Base-by-base conservation (phyloP, 2,113 vertebrate species). In the Eleginops maclovinus region DNA sequence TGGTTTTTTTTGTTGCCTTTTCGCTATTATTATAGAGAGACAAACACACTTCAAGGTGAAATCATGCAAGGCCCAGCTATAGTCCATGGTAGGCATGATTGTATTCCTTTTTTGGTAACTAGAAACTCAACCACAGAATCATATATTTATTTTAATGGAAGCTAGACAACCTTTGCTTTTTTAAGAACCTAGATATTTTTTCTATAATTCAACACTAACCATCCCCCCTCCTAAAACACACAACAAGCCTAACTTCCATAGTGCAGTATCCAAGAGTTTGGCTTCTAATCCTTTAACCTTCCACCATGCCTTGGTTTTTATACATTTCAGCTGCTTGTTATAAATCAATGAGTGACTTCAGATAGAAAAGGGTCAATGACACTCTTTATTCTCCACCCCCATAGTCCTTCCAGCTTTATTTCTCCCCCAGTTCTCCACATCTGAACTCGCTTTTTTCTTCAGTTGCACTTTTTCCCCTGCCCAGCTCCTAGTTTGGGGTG, bases 401-500 rank as follows among this genome's bases (percentile, higher is more conserved):
- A 9, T 41, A 9, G 3, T 15, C 59, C 47, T 55, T 28, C 40
- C 28, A 9, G 9, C 2, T 28, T 11, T 6, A 28, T 40, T 65
- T 41, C 50, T 41, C 53, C 21, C n/a, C 60, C 62, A 56, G 21
- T 28, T 82, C 69, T 56, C 68, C 47, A 43, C 62, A 41, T 43
- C 63, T 64, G 9, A 75, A 81, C 65, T 65, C 64, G 55, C 65
- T 49, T 79, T 81, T n/a, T 75, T 62, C 68, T 51, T 81, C 75
- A 46, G 56, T 36, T 49, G 46, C 43, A 62, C 71, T 71, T 49
- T 70, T 63, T 70, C 28, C 72, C 80, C 75, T 77, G 62, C 62
- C 49, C 55, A 76, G 51, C 70, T 76, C 43, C 61, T 63, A 60
- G 71, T 90, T 91, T 79, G 88, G 77, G 81, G 87, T 77, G 83